Base-by-base conservation (phyloP, 2,797 vertebrate genomes). In the Coluber constrictor region DNA sequence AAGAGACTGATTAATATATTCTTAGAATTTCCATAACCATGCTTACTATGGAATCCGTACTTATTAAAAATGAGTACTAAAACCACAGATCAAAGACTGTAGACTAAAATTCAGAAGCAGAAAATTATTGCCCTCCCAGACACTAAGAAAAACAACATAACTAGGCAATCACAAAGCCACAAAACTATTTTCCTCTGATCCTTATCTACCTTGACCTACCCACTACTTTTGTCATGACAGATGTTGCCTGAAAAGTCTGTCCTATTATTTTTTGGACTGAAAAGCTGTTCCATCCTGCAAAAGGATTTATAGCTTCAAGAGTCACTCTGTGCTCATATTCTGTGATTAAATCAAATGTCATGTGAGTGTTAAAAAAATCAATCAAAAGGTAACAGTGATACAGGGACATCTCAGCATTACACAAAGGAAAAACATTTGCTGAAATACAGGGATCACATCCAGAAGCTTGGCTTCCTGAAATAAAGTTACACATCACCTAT, bases 371-470 rank as follows among this genome's bases (percentile, higher is more conserved):
- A 57, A 92, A 57, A 79, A 95, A 96, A 96, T 96, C 95, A 96
- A 96, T 96, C 95, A 95, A 92, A 96, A 90, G 8, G 91, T 93
- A 88, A 88, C 83, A 90, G 92, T 0, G 18, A 97, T 96, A 95
- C 94, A 88, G 89, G 92, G 95, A 91, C 91, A 95, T 92, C 92
- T 96, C 94, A 95, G 92, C 92, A 32, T 94, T 88, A 95, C 94
- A 95, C 90, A 96, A 96, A 97, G 94, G 93, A 96, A 96, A 96
- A 94, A 95, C 91, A 95, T 94, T 56, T 96, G 90, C 94, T 96
- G 91, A 96, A 97, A 94, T 70, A 95, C 88, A 95, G 51, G 60
- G 92, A 93, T 97, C 87, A 92, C 93, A 94, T 94, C 94, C 94
- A 94, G 94, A 93, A 94, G 94, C 93, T 94, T 95, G 96, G 92